Conservation (phyloP, 1,140 invertebrate genomes). For the Gyrodactylus bullatarudis region DNA sequence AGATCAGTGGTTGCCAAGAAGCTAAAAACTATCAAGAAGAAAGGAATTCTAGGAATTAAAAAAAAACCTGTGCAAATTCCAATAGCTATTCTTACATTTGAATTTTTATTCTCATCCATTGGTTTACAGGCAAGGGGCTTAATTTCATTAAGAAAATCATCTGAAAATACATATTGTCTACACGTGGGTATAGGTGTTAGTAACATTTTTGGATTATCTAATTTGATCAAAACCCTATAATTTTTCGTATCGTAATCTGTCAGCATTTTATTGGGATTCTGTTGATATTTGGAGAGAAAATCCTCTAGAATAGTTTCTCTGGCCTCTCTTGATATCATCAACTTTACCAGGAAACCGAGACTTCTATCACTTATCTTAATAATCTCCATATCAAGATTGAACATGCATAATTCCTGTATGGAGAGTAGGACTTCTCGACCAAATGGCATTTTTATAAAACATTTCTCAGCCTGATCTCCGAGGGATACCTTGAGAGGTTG, state of each 20-base stretch:
- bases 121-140: not conserved
- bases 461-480: not conserved
- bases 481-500: not conserved
- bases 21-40: not conserved
- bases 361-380: not conserved
- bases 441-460: not conserved
- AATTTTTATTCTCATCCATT: not conserved
- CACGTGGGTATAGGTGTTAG: not conserved
- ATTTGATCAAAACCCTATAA: not conserved
- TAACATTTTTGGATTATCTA: not conserved
- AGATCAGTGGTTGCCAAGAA: not conserved
- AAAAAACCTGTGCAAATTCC: not conserved
- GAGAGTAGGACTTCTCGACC: not conserved
- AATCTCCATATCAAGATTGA: not conserved
- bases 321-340: not conserved
- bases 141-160: not conserved
- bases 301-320: not conserved
- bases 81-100: no score
- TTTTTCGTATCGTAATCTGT: not conserved
- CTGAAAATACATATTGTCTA: not conserved
- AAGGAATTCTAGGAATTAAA: not conserved
- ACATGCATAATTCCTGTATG: not conserved
- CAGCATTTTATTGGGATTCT: no score
- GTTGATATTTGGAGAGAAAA: not conserved
- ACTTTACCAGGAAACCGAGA: not conserved